Percentiles rank a stretch among this genome's conserved stretches.
phyloP scores from a whole-genome alignment of 2,888 invertebrate genomes.

The Scrobipalpa costella region DNA sequence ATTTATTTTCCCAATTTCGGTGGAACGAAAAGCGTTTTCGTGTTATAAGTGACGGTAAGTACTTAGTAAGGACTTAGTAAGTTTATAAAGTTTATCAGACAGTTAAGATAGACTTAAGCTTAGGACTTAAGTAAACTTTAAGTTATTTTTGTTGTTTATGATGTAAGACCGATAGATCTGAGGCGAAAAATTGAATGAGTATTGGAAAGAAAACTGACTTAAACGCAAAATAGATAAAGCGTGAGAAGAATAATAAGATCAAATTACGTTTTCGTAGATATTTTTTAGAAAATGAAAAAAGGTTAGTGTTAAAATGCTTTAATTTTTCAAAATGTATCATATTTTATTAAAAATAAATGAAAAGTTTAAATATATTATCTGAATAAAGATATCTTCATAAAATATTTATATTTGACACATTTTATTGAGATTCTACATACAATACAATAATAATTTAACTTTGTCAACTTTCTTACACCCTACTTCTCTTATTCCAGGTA shows the following conservation, averaged over 20 bases:
- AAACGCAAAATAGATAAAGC: too few relatives aligned
- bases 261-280: too few relatives aligned
- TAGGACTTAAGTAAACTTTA: background rate
- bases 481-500: too few relatives aligned
- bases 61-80: background rate
- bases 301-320: too few relatives aligned
- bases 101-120: background rate
- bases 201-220: too few relatives aligned
- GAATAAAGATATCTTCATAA: background rate
- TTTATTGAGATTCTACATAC: background rate
- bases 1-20: constrained; percentile 18
- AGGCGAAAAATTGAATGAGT: too few relatives aligned
- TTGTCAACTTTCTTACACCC: background rate
- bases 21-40: constrained; percentile 8
- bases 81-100: background rate
- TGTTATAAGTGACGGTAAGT: constrained; percentile 9
- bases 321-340: too few relatives aligned
- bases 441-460: background rate
- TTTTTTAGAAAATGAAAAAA: too few relatives aligned
- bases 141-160: background rate
- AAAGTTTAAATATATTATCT: background rate
- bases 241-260: too few relatives aligned
- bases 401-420: too few relatives aligned
- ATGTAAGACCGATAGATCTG: too few relatives aligned
- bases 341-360: too few relatives aligned